These are phyloP conservation scores for Dinocampus coccinellae DNA, from an alignment of 2,888 invertebrate species.

Conservation along the genomic window DNA sequence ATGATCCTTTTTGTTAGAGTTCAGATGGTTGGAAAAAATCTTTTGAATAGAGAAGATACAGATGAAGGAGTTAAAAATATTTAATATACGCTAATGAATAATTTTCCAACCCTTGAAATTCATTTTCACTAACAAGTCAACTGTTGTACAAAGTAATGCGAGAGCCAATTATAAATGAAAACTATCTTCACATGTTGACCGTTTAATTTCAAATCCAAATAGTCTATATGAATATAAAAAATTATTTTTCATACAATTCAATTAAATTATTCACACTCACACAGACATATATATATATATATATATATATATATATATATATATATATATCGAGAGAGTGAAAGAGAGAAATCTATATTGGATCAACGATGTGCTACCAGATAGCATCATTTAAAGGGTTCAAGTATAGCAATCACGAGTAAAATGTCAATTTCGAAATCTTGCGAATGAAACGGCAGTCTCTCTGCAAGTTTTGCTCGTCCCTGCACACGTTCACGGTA, in stretches of 20 bases:
- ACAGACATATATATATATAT: not conserved
- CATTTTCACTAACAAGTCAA: not conserved
- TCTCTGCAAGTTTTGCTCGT: conserved; percentile 52
- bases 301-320: no score
- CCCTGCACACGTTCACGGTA: conserved; percentile 54
- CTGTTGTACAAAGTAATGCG: not conserved
- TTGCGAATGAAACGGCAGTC: conserved; percentile 49
- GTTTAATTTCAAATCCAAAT: not conserved
- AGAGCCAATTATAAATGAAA: not conserved
- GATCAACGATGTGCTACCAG: conserved; percentile 20
- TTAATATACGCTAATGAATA: not conserved
- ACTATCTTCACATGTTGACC: not conserved
- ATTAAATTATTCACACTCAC: not conserved
- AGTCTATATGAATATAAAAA: not conserved
- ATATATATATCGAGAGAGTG: no score
- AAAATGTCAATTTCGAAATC: conserved; percentile 35
- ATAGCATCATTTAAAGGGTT: conserved; percentile 11
- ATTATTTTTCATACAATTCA: not conserved
- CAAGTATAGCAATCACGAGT: conserved; percentile 19
- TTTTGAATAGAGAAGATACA: no score
- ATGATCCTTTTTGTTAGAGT: not conserved
- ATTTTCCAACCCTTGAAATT: not conserved
- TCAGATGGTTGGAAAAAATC: not conserved
- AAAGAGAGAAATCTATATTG: no score
- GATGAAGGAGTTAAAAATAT: not conserved